These are phyloP conservation scores for Hyaena hyaena DNA, from an alignment of 2,113 vertebrate species.

Conservation along the genomic window DNA sequence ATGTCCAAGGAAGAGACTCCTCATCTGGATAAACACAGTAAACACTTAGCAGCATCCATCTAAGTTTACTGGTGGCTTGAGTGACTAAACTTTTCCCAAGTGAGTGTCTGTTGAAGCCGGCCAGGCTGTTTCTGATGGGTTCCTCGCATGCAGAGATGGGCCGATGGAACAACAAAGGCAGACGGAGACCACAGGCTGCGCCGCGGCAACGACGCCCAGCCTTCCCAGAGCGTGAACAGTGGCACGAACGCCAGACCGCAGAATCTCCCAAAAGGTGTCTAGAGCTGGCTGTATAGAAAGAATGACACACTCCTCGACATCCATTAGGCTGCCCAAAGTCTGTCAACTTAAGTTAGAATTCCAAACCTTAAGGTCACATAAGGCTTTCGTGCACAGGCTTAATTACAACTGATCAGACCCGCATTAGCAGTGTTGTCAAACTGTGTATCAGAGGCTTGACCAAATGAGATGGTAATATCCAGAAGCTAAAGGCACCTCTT, in stretches of 20 bases:
- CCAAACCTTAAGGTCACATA: neutral
- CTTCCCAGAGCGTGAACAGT: neutral
- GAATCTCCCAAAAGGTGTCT: neutral
- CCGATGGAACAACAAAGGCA: constrained; percentile 20
- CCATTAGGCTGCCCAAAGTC: neutral
- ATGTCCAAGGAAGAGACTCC: constrained; percentile 52
- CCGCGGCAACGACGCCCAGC: neutral
- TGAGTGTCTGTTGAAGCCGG: constrained; percentile 22
- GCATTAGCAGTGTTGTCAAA: neutral
- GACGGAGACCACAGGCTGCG: neutral
- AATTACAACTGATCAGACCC: neutral
- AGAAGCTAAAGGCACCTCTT: constrained; percentile 38
- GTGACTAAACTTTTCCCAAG: constrained; percentile 32
- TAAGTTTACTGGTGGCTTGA: neutral
- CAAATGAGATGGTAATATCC: constrained; percentile 8
- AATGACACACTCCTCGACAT: constrained; percentile 20
- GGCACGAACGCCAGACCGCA: neutral
- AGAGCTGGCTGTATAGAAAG: constrained; percentile 6
- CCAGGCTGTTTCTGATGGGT: neutral
- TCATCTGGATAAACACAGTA: constrained; percentile 40
- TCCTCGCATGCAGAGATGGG: constrained; percentile 34
- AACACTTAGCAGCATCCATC: constrained; percentile 11
- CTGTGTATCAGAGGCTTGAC: neutral
- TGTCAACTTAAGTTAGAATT: constrained; percentile 8
- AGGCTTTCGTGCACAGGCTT: neutral